phyloP scores from a whole-genome alignment of 2,797 vertebrate genomes.

The Knipowitschia caucasica region DNA sequence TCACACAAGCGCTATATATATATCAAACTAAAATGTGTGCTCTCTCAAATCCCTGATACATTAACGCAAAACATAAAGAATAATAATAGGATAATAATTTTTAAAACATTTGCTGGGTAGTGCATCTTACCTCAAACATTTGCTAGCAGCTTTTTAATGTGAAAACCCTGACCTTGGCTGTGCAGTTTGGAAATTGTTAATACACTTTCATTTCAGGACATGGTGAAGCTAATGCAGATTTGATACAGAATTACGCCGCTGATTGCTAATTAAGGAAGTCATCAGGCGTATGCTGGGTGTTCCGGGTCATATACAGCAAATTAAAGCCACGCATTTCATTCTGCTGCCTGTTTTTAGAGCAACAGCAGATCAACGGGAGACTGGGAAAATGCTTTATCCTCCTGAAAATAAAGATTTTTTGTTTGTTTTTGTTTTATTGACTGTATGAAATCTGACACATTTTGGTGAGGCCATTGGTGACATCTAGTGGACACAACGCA shows the following conservation, averaged over 20 bases:
- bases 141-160: not conserved
- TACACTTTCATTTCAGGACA: not conserved
- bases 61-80: no score
- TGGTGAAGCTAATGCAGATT: not conserved
- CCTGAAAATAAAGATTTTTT: no score
- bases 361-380: not conserved
- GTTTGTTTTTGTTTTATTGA: no score
- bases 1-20: no score
- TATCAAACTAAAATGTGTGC: no score
- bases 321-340: not conserved
- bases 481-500: no score
- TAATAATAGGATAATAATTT: no score
- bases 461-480: not conserved
- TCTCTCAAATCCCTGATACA: no score
- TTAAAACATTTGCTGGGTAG: no score
- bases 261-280: slow-evolving; percentile 31
- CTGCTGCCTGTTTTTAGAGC: not conserved
- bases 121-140: slow-evolving; percentile 2
- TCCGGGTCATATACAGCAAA: not conserved
- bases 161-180: not conserved
- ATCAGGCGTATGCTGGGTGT: slow-evolving; percentile 16
- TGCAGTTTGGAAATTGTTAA: slow-evolving; percentile 2
- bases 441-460: no score
- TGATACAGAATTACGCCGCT: slow-evolving; percentile 23
- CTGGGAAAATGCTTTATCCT: not conserved